phyloP scores from a whole-genome alignment of 1,140 invertebrate species.

The Mizuhopecten yessoensis region DNA sequence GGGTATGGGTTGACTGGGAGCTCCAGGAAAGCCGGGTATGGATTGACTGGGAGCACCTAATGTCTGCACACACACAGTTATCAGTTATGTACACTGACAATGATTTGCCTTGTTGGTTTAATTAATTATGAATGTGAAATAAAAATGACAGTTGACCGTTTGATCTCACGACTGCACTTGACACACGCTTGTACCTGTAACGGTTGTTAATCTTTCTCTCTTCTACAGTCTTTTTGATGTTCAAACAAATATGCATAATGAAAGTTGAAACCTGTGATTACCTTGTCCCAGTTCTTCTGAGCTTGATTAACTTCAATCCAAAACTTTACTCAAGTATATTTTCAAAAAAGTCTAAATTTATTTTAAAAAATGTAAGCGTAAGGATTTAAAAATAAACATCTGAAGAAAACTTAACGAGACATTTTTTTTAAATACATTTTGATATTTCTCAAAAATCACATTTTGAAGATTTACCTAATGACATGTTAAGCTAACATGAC shows the following conservation, averaged over 20 bases:
- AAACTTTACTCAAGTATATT: no score
- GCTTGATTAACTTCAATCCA: no score
- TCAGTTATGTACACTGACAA: background rate
- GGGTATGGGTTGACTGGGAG: no score
- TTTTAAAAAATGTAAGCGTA: no score
- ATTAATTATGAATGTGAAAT: background rate
- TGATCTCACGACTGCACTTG: background rate
- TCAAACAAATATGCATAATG: constrained; percentile 29
- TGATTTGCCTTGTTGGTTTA: background rate
- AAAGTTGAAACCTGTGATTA: background rate
- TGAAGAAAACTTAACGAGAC: no score
- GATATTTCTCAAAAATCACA: no score
- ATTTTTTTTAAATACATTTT: no score
- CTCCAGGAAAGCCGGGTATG: no score
- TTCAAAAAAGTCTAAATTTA: no score
- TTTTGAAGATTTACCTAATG: no score
- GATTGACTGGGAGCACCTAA: background rate
- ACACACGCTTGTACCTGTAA: background rate
- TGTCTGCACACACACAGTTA: background rate
- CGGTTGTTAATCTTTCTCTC: background rate
- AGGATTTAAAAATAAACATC: no score
- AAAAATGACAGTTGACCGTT: background rate
- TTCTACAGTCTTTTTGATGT: background rate
- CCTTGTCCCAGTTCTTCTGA: background rate
- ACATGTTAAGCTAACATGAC: no score